Percentiles rank a stretch among this genome's conserved stretches.
These are phyloP conservation scores for Protonemura montana DNA, from an alignment of 2,888 invertebrate species.

Conservation along the genomic window DNA sequence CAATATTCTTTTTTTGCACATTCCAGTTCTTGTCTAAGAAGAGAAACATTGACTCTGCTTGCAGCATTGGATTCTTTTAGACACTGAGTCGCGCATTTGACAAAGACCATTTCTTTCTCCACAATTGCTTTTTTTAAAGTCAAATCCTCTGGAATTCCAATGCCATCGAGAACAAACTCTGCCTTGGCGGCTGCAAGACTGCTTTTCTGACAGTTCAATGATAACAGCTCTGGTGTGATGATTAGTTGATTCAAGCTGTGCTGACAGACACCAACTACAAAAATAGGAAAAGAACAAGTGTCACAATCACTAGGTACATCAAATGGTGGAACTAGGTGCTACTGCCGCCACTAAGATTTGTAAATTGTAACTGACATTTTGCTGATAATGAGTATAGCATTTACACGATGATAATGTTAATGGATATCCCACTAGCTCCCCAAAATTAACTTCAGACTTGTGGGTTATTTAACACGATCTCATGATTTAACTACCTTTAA, in stretches of 20 bases:
- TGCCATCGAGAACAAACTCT: neutral
- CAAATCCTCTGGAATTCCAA: neutral
- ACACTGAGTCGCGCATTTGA: neutral
- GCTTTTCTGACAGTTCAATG: neutral
- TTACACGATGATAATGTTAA: too few relatives aligned
- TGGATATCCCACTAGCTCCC: too few relatives aligned
- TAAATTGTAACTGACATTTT: too few relatives aligned
- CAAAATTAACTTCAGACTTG: too few relatives aligned
- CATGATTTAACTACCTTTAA: too few relatives aligned
- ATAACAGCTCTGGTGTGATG: neutral
- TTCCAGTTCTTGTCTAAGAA: neutral
- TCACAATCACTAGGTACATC: too few relatives aligned
- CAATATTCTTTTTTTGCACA: neutral
- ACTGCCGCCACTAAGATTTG: too few relatives aligned
- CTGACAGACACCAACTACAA: neutral
- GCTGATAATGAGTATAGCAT: too few relatives aligned
- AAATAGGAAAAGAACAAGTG: neutral
- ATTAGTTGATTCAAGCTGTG: neutral
- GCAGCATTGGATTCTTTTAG: neutral
- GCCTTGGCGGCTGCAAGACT: neutral
- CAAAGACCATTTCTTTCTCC: neutral
- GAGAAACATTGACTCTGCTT: neutral
- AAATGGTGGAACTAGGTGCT: too few relatives aligned
- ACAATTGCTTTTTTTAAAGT: neutral
- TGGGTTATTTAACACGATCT: too few relatives aligned